Evolutionary conservation across 2,888 invertebrate genomes (phyloP).

Genomic region (Melipona bicolor): DNA sequence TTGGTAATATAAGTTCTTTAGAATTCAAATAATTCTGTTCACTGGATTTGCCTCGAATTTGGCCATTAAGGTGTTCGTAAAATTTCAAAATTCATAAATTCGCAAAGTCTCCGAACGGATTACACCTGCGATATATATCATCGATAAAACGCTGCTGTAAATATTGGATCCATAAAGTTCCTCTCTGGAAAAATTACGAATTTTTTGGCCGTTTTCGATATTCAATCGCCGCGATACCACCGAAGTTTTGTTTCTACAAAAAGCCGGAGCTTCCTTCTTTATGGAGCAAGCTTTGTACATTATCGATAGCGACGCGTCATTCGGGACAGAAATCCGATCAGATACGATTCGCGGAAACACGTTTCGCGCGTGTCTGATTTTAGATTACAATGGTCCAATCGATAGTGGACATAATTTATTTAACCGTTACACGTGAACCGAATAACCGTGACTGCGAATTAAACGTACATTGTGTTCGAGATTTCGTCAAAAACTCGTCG

Average conservation of each 20-base stretch:
- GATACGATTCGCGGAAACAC: conserved; percentile 45
- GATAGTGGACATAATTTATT: conserved; percentile 52
- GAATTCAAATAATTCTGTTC: no score
- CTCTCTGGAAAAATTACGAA: no score
- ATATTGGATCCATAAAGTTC: no score
- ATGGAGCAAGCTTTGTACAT: background rate
- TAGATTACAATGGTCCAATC: conserved; percentile 47
- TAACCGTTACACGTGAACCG: conserved; percentile 27
- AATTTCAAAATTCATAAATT: no score
- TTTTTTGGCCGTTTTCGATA: no score
- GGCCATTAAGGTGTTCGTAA: no score
- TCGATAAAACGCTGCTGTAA: no score
- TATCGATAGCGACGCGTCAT: conserved; percentile 13
- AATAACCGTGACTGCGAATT: conserved; percentile 19
- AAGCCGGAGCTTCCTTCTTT: background rate
- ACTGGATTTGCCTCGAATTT: no score
- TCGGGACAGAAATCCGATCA: conserved; percentile 33
- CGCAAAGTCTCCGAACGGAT: no score
- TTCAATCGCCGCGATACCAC: background rate
- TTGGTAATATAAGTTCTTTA: no score
- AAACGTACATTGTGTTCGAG: background rate
- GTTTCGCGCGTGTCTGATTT: conserved; percentile 40
- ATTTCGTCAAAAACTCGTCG: background rate
- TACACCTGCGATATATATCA: no score
- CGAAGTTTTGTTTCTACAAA: background rate